Percentiles rank a stretch among this genome's conserved stretches.
These are phyloP conservation scores for Drosophila rhopaloa DNA, from an alignment of 1,140 invertebrate genomes.

Conservation along the genomic window DNA sequence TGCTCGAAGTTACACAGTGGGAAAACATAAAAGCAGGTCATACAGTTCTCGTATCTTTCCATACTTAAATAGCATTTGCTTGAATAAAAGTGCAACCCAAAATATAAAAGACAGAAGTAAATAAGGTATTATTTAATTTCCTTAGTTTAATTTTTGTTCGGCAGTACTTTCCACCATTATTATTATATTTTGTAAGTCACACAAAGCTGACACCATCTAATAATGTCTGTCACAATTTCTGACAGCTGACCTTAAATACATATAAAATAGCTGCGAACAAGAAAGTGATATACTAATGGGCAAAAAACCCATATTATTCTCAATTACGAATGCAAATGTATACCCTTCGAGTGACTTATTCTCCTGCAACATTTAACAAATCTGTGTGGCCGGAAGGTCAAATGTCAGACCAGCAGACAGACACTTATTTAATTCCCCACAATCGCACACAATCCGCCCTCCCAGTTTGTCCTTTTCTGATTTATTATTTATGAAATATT, in stretches of 20 bases:
- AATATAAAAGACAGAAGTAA: too few relatives aligned
- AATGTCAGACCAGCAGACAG: constrained; percentile 21
- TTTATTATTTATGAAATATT: constrained; percentile 45
- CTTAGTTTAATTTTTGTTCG: too few relatives aligned
- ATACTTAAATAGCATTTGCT: background rate
- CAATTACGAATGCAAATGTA: background rate
- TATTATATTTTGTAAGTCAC: too few relatives aligned
- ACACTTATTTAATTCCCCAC: constrained; percentile 45
- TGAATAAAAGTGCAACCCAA: background rate
- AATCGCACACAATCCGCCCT: constrained; percentile 36
- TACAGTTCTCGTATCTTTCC: background rate
- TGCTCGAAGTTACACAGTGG: background rate
- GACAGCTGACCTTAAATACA: too few relatives aligned
- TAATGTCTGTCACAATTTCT: too few relatives aligned
- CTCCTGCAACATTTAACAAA: constrained; percentile 61
- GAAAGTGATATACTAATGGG: background rate
- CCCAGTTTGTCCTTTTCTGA: background rate
- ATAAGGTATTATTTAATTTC: too few relatives aligned
- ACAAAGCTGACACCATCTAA: too few relatives aligned
- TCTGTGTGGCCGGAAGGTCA: constrained; percentile 25
- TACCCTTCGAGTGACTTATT: constrained; percentile 5
- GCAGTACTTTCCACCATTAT: too few relatives aligned
- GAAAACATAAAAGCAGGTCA: constrained; percentile 2
- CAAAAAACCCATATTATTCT: background rate
- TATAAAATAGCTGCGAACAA: background rate